Evolutionary conservation across 2,888 invertebrate species (phyloP), one percentile per base, ranked within the genome.

Genomic region (Hirudinaria manillensis): DNA sequence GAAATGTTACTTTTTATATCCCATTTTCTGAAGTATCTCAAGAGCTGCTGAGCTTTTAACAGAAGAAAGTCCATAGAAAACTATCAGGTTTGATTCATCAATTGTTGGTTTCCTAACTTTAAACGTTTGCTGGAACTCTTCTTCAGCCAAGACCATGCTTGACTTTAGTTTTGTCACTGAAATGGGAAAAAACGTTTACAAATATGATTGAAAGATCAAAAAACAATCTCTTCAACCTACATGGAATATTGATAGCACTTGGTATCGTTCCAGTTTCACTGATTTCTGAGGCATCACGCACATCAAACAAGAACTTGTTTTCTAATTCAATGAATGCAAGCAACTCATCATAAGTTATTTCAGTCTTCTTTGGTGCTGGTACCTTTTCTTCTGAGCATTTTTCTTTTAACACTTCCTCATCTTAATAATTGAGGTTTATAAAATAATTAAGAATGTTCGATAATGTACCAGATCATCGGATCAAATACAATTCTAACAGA

Each of bases 271-370:
- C 84, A 74, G 81, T 81, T 36, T 81, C 81, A 24, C 77, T 76
- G 6, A 84, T 77, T 77, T 85, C 84, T 27, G 80, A 78, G 4
- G 80, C 79, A 77, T 84, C 83, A 56, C 85, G 78, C 7, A 85
- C 84, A 78, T 85, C 85, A 73, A 85, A 79, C 36, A 85, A 65
- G 29, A 55, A 72, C 38, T 65, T 73, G 27, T 21, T 34, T 29
- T 73, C 61, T 24, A 21, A 16, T 6, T 65, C 34, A 19, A 73
- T 34, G 27, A 73, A 73, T 56, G 32, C 36, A 24, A 53, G 27
- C n/a, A 73, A 55, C n/a, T 73, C 73, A 21, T 65, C 65, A 29
- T 65, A 73, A 36, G 65, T n/a, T n/a, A 73, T 73, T 38, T 73
- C 73, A 36, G 34, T 65, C 34, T 73, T 73, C 34, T 73, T 73